Evolutionary conservation across 30 jellyfish, hydroid and myxozoan genomes (phyloP).

Genomic region (Cassiopea andromeda): DNA sequence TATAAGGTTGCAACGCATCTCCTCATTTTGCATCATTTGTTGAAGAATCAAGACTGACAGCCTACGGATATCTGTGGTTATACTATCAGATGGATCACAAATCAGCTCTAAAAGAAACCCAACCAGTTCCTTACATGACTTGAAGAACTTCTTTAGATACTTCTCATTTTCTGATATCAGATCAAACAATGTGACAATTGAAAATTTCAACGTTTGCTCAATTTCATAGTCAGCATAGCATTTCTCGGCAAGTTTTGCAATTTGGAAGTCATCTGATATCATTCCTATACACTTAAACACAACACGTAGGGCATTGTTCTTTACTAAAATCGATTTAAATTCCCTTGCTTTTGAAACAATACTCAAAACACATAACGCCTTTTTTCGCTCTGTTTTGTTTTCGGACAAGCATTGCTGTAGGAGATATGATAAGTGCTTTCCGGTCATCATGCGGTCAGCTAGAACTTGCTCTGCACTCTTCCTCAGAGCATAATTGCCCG

Average conservation of each 20-base stretch:
- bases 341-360: conserved; percentile 57
- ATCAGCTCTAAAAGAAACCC: conserved; percentile 70
- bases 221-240: conserved; percentile 47
- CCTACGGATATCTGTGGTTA: conserved; percentile 62
- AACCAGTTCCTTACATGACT: conserved; percentile 39
- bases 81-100: conserved; percentile 66
- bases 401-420: conserved; percentile 39
- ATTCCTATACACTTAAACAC: conserved; percentile 42
- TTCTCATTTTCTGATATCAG: conserved; percentile 52
- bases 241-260: conserved; percentile 48
- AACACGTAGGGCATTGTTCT: conserved; percentile 20
- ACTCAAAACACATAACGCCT: conserved; percentile 72
- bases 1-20: conserved; percentile 64
- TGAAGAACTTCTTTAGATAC: conserved; percentile 33
- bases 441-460: conserved; percentile 69
- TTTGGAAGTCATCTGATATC: conserved; percentile 66
- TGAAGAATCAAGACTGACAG: conserved; percentile 66
- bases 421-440: conserved; percentile 23
- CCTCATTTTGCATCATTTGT: conserved; percentile 75
- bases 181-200: conserved; percentile 71
- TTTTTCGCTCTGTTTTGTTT: conserved; percentile 36
- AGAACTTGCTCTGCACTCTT: conserved; percentile 84
- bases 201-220: conserved; percentile 57
- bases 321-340: conserved; percentile 31
- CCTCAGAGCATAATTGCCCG: conserved; percentile 56